These are phyloP conservation scores for Campoplex capitator DNA, from an alignment of 2,888 invertebrate genomes.

Conservation along the genomic window DNA sequence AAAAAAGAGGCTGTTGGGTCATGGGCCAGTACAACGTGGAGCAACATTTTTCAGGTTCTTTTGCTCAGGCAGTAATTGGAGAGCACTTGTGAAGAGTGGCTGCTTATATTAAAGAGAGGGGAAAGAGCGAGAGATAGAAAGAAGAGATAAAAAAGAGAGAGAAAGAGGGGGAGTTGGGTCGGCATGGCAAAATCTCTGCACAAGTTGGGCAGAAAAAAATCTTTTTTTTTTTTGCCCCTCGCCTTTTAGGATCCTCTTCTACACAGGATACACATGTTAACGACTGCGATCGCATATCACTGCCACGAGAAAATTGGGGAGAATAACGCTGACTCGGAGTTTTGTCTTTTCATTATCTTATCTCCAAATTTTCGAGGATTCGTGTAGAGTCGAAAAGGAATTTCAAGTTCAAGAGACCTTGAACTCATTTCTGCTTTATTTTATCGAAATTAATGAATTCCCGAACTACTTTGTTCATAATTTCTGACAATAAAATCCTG, in stretches of 20 bases:
- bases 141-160: constrained; percentile 25
- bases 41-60: constrained; percentile 52
- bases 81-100: constrained; percentile 69
- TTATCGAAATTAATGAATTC: neutral
- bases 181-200: constrained; percentile 44
- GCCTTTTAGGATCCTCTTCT: constrained; percentile 16
- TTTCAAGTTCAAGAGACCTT: neutral
- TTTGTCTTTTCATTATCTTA: constrained; percentile 33
- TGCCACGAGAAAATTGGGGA: constrained; percentile 11
- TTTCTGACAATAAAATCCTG: neutral
- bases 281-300: constrained; percentile 40
- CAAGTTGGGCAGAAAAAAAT: constrained; percentile 35
- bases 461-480: neutral
- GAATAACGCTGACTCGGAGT: constrained; percentile 9
- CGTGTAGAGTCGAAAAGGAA: neutral
- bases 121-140: constrained; percentile 17
- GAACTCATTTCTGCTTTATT: neutral
- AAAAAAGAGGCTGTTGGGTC: constrained; percentile 42
- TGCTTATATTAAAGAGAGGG: constrained; percentile 65
- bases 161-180: neutral
- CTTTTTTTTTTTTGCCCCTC: constrained; percentile 11
- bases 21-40: constrained; percentile 35
- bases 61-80: constrained; percentile 69
- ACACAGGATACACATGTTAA: constrained; percentile 6
- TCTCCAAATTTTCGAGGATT: constrained; percentile 12